Conservation (phyloP, 2,797 vertebrate species). For the Scleropages formosus region DNA sequence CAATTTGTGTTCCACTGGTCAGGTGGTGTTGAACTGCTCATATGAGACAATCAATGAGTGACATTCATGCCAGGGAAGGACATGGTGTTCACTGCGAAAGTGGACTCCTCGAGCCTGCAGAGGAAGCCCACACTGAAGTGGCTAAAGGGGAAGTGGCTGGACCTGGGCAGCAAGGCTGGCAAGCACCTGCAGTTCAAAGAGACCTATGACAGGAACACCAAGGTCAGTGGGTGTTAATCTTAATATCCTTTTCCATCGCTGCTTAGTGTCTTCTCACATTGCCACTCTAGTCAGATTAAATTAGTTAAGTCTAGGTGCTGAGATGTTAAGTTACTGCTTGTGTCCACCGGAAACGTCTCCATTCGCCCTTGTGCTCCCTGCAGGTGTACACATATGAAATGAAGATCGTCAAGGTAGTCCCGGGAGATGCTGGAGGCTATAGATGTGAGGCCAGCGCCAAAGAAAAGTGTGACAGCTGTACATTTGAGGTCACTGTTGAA, state of each 20-base stretch:
- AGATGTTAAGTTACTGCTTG: not conserved
- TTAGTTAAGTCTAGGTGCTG: too few relatives aligned
- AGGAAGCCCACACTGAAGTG: slow-evolving; percentile 79
- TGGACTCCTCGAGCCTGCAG: slow-evolving; percentile 67
- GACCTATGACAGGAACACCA: slow-evolving; percentile 75
- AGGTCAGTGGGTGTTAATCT: slow-evolving; percentile 61
- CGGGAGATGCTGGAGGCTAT: slow-evolving; percentile 76
- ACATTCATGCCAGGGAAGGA: slow-evolving; percentile 58
- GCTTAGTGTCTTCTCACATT: too few relatives aligned
- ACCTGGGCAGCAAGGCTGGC: slow-evolving; percentile 81
- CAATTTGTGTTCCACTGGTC: too few relatives aligned
- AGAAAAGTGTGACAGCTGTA: slow-evolving; percentile 81
- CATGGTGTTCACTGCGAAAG: slow-evolving; percentile 58
- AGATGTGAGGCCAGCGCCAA: slow-evolving; percentile 82
- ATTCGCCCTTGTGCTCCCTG: slow-evolving; percentile 24
- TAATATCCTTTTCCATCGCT: not conserved
- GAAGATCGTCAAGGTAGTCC: slow-evolving; percentile 71
- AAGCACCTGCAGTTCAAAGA: slow-evolving; percentile 82
- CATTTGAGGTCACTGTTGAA: slow-evolving; percentile 79
- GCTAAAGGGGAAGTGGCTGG: slow-evolving; percentile 91
- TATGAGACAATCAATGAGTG: slow-evolving; percentile 9
- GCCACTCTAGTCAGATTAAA: too few relatives aligned
- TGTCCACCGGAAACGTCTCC: not conserved
- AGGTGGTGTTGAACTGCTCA: too few relatives aligned
- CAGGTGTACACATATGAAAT: slow-evolving; percentile 82